A percentile compares a stretch with the other conserved stretches of the same genome.
These are phyloP conservation scores for Microplitis manilae DNA, from an alignment of 2,888 invertebrate genomes.

Conservation along the genomic window DNA sequence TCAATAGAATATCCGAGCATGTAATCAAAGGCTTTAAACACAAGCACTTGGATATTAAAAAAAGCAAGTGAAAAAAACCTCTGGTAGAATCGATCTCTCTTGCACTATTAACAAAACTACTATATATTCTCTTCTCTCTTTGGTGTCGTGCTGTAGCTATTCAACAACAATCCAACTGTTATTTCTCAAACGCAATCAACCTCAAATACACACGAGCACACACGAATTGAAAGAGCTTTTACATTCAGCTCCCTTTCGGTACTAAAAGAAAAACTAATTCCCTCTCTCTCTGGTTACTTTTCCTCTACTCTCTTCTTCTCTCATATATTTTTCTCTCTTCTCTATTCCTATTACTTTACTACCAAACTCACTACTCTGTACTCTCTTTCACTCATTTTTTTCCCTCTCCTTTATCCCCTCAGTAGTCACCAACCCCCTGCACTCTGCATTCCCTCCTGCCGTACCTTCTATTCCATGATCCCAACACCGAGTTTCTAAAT, in stretches of 20 bases:
- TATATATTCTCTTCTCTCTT: constrained; percentile 12
- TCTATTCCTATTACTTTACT: not conserved
- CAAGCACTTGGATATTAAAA: not conserved
- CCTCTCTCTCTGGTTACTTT: not conserved
- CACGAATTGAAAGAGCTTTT: not conserved
- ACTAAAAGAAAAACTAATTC: not conserved
- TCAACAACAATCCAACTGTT: not conserved
- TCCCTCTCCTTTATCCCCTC: not conserved
- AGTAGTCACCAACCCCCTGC: not conserved
- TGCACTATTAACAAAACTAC: constrained; percentile 22
- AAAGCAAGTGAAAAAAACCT: constrained; percentile 7
- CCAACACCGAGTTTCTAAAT: not conserved
- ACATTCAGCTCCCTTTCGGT: not conserved
- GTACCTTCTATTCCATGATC: not conserved
- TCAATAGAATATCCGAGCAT: not conserved
- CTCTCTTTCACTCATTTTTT: not conserved
- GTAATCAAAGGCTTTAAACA: constrained; percentile 4
- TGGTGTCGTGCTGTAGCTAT: not conserved
- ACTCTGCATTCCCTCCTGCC: not conserved
- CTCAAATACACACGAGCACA: not conserved
- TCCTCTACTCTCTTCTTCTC: not conserved
- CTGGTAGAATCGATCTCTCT: constrained; percentile 29
- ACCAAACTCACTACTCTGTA: not conserved
- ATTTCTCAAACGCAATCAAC: not conserved
- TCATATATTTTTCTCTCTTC: not conserved